Base-by-base conservation (phyloP, 1,140 invertebrate species). In the Drosophila nigromelanica region DNA sequence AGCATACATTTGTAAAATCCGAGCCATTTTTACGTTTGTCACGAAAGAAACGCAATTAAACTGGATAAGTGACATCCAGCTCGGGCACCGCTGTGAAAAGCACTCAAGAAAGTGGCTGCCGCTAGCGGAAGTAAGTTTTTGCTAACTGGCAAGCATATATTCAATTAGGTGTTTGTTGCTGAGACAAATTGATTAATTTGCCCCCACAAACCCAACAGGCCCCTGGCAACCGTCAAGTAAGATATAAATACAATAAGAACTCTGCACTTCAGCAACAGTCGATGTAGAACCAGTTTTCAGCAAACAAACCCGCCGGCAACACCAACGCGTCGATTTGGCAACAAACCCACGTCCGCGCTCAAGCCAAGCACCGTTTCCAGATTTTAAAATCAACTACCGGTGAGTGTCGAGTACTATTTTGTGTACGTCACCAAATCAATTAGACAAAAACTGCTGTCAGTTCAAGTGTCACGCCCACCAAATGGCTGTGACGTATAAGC, bases 181-280 rank as follows among this genome's bases (percentile, higher is more conserved):
- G 37, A 80, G 76, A 89, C 76, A 83, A 83, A 83, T 71, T 89
- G 73, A 89, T 87, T 83, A 83, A 86, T 89, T 83, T 79, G 76
- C 58, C 15, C 21, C 40, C 18, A 45, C 47, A 48, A 66, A 48
- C 45, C 56, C 43, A 50, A 64, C 50, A 37, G 47, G 48, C 59
- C 37, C 50, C 66, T 50, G 50, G 43, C 62, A 59, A 56, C 40
- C 40, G 66, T 14, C 52, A 48, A 66, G 48, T 45, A 59, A 66
- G 1, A 18, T 83, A 89, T 89, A 89, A 89, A 89, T 89, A 89
- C 83, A 64, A 66, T 74, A 89, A 89, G 83, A 89, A 83, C 80
- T 89, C 76, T 87, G 76, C 83, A 79, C 59, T 80, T 35, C 43
- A 62, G 48, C 54, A 77, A 59, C 45, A 83, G 80, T 80, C 55